Percentiles rank a stretch among this genome's conserved stretches.
These are phyloP conservation scores for Melieria omissa DNA, from an alignment of 2,888 invertebrate species.

Conservation along the genomic window DNA sequence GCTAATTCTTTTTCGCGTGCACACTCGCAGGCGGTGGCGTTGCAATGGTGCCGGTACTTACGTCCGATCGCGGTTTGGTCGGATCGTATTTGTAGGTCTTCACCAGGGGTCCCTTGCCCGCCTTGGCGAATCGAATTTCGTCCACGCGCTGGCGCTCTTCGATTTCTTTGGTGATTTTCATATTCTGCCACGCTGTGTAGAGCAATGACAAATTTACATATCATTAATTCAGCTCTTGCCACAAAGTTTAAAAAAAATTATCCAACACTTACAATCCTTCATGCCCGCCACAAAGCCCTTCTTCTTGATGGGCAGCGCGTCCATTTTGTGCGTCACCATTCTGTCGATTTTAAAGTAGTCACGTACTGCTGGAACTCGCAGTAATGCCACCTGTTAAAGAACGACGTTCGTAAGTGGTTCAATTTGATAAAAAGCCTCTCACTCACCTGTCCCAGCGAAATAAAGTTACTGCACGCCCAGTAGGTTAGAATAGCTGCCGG, in stretches of 20 bases:
- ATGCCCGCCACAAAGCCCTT: slow-evolving; percentile 84
- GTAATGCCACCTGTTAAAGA: slow-evolving; percentile 70
- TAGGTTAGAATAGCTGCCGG: slow-evolving; percentile 89
- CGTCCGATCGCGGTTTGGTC: slow-evolving; percentile 68
- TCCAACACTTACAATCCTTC: slow-evolving; percentile 76
- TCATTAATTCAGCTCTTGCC: background rate
- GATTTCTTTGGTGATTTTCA: slow-evolving; percentile 81
- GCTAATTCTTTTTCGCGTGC: slow-evolving; percentile 47
- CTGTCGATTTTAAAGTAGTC: slow-evolving; percentile 80
- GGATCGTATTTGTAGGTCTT: slow-evolving; percentile 92
- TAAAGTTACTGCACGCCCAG: slow-evolving; percentile 89
- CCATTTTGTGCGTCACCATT: slow-evolving; percentile 70
- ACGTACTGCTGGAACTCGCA: slow-evolving; percentile 80
- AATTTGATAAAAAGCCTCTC: background rate
- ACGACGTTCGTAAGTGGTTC: background rate
- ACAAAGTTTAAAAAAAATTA: background rate
- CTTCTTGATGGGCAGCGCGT: slow-evolving; percentile 74
- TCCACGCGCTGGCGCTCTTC: slow-evolving; percentile 82
- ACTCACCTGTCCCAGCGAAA: slow-evolving; percentile 79
- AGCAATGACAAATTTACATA: background rate
- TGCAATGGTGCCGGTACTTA: slow-evolving; percentile 57
- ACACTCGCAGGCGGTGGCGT: slow-evolving; percentile 22
- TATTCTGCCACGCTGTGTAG: slow-evolving; percentile 79
- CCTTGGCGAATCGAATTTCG: slow-evolving; percentile 81
- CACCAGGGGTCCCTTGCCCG: slow-evolving; percentile 86